phyloP scores from a whole-genome alignment of 2,113 vertebrate genomes.

The Lepus europaeus region DNA sequence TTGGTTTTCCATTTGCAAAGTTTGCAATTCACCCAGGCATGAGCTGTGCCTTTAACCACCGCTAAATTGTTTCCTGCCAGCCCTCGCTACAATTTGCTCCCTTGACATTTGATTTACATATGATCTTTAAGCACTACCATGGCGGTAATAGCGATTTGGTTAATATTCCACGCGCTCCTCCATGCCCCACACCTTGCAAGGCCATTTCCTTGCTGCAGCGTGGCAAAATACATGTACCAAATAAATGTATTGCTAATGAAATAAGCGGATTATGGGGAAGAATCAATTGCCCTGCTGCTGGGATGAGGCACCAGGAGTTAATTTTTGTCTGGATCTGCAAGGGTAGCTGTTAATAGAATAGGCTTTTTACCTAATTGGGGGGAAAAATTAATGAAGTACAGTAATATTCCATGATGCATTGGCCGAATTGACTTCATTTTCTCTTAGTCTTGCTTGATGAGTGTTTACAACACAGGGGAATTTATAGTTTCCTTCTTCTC shows the following conservation, averaged over 20 bases:
- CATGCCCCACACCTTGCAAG: slow-evolving; percentile 92
- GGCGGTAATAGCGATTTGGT: slow-evolving; percentile 92
- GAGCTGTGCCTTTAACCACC: slow-evolving; percentile 94
- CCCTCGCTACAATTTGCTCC: slow-evolving; percentile 92
- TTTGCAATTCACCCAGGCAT: slow-evolving; percentile 88
- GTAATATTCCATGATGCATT: slow-evolving; percentile 88
- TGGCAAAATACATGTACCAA: slow-evolving; percentile 88
- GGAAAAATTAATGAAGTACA: slow-evolving; percentile 92
- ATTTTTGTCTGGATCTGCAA: slow-evolving; percentile 94
- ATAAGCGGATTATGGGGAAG: slow-evolving; percentile 95
- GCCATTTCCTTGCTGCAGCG: slow-evolving; percentile 89
- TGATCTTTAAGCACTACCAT: slow-evolving; percentile 96
- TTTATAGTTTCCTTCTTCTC: neutral
- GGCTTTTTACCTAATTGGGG: slow-evolving; percentile 93
- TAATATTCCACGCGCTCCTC: slow-evolving; percentile 95
- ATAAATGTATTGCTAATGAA: slow-evolving; percentile 96
- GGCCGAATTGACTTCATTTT: slow-evolving; percentile 83
- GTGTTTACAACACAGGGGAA: slow-evolving; percentile 79
- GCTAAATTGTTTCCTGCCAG: slow-evolving; percentile 98
- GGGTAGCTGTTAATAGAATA: slow-evolving; percentile 91
- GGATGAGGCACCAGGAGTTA: slow-evolving; percentile 94
- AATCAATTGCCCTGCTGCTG: slow-evolving; percentile 96
- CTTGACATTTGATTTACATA: slow-evolving; percentile 98
- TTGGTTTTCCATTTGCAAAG: slow-evolving; percentile 90
- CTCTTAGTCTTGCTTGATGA: slow-evolving; percentile 74